Evolutionary conservation across 2,113 vertebrate genomes (phyloP).

Genomic region (Varanus salvator): DNA sequence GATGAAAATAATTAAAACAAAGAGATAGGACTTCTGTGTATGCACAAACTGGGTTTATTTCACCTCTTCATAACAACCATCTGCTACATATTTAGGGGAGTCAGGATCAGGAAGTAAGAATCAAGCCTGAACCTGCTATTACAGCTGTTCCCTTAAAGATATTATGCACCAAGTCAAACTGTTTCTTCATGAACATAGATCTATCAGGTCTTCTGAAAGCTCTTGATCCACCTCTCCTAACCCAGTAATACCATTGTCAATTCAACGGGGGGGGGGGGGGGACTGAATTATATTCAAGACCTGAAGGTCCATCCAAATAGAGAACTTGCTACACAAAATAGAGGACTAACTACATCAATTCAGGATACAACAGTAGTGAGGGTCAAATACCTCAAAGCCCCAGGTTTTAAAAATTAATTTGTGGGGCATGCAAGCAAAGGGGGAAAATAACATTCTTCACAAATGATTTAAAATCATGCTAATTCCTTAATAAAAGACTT

Average conservation of each 20-base stretch:
- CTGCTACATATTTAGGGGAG: background rate
- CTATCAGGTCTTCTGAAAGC: background rate
- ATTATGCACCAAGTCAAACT: background rate
- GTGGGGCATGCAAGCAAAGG: too few relatives aligned
- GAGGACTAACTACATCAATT: background rate
- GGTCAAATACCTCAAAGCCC: background rate
- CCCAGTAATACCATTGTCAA: background rate
- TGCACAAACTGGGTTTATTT: background rate
- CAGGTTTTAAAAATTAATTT: background rate
- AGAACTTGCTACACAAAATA: background rate
- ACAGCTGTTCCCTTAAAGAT: background rate
- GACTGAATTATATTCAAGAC: background rate
- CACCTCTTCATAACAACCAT: background rate
- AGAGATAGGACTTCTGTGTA: background rate
- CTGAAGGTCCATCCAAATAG: background rate
- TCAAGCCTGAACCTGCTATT: too few relatives aligned
- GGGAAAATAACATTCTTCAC: background rate
- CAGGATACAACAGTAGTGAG: background rate
- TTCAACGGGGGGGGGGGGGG: too few relatives aligned
- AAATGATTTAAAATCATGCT: background rate
- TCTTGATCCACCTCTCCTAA: background rate
- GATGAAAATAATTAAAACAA: background rate
- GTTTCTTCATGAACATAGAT: background rate
- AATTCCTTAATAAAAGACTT: background rate
- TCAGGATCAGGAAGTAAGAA: background rate